Evolutionary conservation across 2,797 vertebrate species (phyloP).

Genomic region (Poecilia velifera): DNA sequence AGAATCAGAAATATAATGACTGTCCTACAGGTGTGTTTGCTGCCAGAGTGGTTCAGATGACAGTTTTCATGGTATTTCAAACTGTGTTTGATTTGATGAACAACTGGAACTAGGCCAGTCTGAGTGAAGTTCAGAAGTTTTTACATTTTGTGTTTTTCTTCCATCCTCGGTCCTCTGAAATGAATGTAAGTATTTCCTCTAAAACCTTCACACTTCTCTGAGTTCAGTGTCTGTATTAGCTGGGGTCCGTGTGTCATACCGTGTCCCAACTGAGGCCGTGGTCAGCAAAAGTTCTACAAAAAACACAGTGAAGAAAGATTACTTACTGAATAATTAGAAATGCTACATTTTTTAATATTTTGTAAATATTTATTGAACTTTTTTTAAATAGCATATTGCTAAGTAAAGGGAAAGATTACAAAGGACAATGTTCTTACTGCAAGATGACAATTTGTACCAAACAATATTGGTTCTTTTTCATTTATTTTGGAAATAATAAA

Average conservation of each 20-base stretch:
- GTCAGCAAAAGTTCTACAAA: slow-evolving; percentile 71
- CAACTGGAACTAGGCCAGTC: slow-evolving; percentile 8
- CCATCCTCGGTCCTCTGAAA: slow-evolving; percentile 1
- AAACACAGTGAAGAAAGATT: slow-evolving; percentile 2
- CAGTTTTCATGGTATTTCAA: slow-evolving; percentile 15
- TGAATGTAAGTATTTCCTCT: slow-evolving; percentile 19
- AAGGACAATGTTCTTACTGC: not conserved
- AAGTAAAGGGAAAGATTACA: not conserved
- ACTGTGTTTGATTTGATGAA: slow-evolving; percentile 11
- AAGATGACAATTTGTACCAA: not conserved
- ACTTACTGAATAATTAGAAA: not conserved
- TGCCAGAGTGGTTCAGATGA: slow-evolving; percentile 36
- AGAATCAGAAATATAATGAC: not conserved
- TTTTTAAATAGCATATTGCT: not conserved
- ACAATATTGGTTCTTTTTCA: not conserved
- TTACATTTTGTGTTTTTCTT: slow-evolving; percentile 8
- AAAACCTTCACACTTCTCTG: not conserved
- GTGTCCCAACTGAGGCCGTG: slow-evolving; percentile 16
- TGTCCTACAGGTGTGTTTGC: not conserved
- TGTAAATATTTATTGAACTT: not conserved
- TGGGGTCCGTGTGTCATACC: slow-evolving; percentile 7
- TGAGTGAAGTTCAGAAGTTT: slow-evolving; percentile 25
- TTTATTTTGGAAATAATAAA: not conserved
- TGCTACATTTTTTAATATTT: not conserved
- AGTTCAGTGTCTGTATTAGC: slow-evolving; percentile 28